Conservation (phyloP, 2,113 vertebrate genomes). For the Pterophyllum scalare region DNA sequence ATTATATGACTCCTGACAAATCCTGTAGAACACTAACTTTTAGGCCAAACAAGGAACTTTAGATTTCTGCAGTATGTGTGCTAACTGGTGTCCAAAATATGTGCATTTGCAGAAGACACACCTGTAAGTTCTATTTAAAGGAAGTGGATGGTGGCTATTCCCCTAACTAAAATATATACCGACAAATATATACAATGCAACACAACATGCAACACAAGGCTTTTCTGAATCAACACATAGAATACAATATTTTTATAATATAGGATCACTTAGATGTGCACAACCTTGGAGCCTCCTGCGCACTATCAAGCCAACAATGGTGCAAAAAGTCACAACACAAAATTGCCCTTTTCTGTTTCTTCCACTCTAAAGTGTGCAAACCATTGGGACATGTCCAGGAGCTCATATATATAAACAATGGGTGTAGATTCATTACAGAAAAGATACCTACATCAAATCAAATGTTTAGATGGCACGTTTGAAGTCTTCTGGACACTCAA, state of each 20-base stretch:
- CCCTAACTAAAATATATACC: constrained; percentile 23
- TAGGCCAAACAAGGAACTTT: neutral
- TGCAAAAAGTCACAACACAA: neutral
- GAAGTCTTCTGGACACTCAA: too few relatives aligned
- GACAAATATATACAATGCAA: too few relatives aligned
- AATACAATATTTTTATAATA: neutral
- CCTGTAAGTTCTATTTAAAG: constrained; percentile 46
- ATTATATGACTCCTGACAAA: constrained; percentile 17
- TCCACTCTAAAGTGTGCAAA: neutral
- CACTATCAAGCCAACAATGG: neutral
- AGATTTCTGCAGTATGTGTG: neutral
- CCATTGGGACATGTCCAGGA: neutral
- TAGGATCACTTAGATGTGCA: neutral
- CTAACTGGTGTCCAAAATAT: neutral
- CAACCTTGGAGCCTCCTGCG: neutral
- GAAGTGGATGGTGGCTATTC: constrained; percentile 14
- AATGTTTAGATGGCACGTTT: neutral
- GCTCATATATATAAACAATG: neutral
- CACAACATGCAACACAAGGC: neutral
- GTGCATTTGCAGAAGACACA: constrained; percentile 10
- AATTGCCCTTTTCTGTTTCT: neutral
- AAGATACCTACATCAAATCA: neutral
- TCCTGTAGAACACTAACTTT: neutral
- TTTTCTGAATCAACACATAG: neutral
- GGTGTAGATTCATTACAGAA: neutral